These are phyloP conservation scores for Lepus oiostolus DNA, from an alignment of 2,797 vertebrate genomes.

Conservation along the genomic window DNA sequence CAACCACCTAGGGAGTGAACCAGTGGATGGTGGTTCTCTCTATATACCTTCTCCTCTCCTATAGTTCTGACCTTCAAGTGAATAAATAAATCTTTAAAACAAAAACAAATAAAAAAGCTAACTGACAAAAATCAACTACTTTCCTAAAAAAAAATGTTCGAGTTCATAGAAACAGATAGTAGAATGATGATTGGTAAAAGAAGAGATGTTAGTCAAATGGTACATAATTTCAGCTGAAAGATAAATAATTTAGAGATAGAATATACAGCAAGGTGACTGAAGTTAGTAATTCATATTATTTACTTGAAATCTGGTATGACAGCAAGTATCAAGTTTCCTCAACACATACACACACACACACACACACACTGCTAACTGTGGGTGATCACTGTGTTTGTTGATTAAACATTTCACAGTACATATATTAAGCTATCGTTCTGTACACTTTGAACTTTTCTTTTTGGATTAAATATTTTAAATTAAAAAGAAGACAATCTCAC, in stretches of 20 bases:
- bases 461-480: neutral
- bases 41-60: too few species aligned
- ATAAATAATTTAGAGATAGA: neutral
- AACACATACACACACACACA: neutral
- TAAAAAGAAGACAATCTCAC: neutral
- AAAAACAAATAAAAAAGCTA: too few species aligned
- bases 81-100: too few species aligned
- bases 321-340: too few species aligned
- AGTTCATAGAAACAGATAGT: neutral
- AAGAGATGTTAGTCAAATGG: neutral
- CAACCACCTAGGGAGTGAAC: too few species aligned
- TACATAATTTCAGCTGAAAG: neutral
- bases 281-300: neutral
- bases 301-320: neutral
- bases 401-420: neutral
- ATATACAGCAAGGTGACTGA: neutral
- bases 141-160: neutral
- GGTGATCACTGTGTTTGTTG: neutral
- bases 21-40: too few species aligned
- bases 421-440: neutral
- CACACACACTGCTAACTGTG: neutral
- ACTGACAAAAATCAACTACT: too few species aligned
- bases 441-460: neutral
- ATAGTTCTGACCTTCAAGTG: too few species aligned
- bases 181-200: neutral